Base-by-base conservation (phyloP, 2,113 vertebrate species). In the Arizona elegans region DNA sequence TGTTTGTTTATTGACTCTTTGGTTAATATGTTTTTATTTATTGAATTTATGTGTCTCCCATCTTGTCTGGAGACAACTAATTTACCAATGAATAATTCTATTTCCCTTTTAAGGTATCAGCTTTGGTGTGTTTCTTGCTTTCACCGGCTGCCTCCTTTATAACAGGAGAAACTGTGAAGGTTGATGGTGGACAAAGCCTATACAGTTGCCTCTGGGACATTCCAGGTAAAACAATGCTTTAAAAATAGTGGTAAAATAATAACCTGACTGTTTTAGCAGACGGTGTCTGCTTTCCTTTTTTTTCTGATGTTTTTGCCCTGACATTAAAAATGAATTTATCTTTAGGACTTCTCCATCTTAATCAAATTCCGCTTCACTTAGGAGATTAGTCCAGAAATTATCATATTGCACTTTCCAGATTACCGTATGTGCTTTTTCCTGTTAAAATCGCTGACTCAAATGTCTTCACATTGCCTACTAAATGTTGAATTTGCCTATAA, bases 81-180 rank as follows among this genome's bases (percentile, higher is more conserved):
- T 70, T 91, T 92, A 91, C 92, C 43, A 91, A 12, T 59, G 43
- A 94, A 62, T 86, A 62, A 15, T 92, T 94, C 43, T 88, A 38
- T 88, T 92, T 87, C 24, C 8, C 94, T 90, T 70, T 93, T 70
- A 90, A 99, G 99, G 94, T 99, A 62, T 99, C 99, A 4, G 95
- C 99, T 9, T 90, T 97, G 1, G 98, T 99, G 9, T 99, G 98
- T 96, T 99, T 99, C 96, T 97, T 99, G 88, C 98, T 99, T 0
- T 99, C 99, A 93, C 98, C 98, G 26, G 98, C 97, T 53, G 98
- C 99, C 55, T 98, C 98, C 70, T 99, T 96, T 95, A 98, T 99
- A 95, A 99, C 98, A 7, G 99, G 99, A 55, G 98, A 98, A 95
- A 97, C 98, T 2, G 62, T 99, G 91, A 96, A 93, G 0, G 98